Conservation (phyloP, 2,888 invertebrate species). For the Xestia sexstrigata region DNA sequence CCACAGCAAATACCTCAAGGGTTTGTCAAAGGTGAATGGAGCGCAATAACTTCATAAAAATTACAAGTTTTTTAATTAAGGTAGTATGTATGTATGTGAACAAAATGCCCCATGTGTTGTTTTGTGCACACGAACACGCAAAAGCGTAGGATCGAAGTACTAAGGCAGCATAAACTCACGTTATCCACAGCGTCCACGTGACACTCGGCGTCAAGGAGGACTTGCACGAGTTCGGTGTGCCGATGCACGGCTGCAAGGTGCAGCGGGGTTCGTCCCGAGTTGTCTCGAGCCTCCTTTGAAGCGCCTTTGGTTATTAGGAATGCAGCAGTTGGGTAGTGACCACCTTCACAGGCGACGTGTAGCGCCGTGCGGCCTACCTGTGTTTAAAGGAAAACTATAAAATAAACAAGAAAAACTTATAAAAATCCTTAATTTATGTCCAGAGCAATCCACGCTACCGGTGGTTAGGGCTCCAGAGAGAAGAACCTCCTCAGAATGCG, state of each 20-base stretch:
- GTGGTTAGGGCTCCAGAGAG: no score
- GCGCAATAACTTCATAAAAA: not conserved
- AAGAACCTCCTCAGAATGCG: no score
- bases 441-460: no score
- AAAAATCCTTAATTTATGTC: not conserved
- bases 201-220: slow-evolving; percentile 93
- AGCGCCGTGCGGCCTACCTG: slow-evolving; percentile 91
- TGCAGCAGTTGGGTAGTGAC: slow-evolving; percentile 91
- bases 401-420: not conserved
- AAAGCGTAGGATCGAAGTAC: slow-evolving; percentile 52
- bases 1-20: not conserved
- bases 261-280: slow-evolving; percentile 93
- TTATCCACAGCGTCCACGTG: slow-evolving; percentile 90
- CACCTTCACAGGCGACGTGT: slow-evolving; percentile 93
- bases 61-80: slow-evolving; percentile 1
- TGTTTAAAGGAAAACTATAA: not conserved
- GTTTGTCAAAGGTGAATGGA: not conserved
- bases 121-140: slow-evolving; percentile 41
- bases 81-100: not conserved
- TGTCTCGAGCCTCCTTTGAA: slow-evolving; percentile 93
- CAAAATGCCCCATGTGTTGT: slow-evolving; percentile 8
- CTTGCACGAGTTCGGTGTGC: slow-evolving; percentile 93
- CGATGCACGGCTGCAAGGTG: slow-evolving; percentile 95
- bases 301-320: slow-evolving; percentile 91
- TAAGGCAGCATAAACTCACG: slow-evolving; percentile 76